Conservation (phyloP, 1,140 invertebrate genomes). For the Andricus grossulariae region DNA sequence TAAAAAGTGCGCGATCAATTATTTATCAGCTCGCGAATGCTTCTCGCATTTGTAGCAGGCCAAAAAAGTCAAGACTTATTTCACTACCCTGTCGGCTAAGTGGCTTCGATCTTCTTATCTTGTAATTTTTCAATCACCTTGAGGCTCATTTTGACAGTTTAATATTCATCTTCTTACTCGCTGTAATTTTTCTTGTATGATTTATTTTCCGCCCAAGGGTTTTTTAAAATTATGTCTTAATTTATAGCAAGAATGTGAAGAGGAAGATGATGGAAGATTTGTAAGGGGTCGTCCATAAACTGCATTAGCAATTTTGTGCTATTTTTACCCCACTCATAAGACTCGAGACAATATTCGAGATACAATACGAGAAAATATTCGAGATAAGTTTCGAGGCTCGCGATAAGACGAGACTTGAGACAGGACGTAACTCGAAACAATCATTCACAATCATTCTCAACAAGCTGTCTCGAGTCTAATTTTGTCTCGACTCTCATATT, state of each 20-base stretch:
- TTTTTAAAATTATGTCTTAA: background rate
- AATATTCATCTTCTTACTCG: background rate
- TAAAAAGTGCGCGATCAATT: conserved; percentile 14
- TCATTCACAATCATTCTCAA: too few relatives aligned
- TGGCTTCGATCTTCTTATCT: background rate
- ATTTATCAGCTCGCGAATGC: conserved; percentile 10
- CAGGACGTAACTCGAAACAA: too few relatives aligned
- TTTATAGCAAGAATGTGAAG: background rate
- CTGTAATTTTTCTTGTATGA: background rate
- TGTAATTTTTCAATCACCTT: background rate
- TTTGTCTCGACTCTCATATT: too few relatives aligned
- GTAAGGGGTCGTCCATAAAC: too few relatives aligned
- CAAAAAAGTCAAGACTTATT: conserved; percentile 7
- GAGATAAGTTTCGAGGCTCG: too few relatives aligned
- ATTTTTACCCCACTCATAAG: too few relatives aligned
- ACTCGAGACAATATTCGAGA: fast-evolving
- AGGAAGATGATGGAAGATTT: background rate
- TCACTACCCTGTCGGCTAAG: background rate
- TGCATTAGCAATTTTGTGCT: too few relatives aligned
- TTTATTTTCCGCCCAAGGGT: background rate
- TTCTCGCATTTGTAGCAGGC: conserved; percentile 3
- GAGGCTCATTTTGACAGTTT: background rate
- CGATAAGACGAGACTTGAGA: too few relatives aligned
- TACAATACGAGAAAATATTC: too few relatives aligned
- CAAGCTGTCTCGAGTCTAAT: too few relatives aligned